A percentile compares a stretch with the other conserved stretches of the same genome.
Conservation (phyloP, 2,797 vertebrate genomes). For the Thripadectes ignobilis region DNA sequence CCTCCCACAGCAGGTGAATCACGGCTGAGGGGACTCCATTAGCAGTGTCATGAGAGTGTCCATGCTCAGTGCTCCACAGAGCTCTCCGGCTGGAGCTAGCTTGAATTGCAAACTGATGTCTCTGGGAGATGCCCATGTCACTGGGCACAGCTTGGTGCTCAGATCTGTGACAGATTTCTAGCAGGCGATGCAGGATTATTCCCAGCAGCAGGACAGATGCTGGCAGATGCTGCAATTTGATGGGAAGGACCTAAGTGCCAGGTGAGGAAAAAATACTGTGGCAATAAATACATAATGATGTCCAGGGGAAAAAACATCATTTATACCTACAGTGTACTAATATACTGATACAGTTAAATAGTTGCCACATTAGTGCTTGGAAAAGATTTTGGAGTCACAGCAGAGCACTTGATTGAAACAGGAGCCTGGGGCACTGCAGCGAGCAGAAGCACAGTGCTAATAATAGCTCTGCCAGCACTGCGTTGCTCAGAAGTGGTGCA, state of each 20-base stretch:
- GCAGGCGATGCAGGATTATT: not conserved
- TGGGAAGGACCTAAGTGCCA: not conserved
- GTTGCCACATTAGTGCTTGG: not conserved
- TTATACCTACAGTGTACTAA: not conserved
- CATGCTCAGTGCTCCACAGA: not conserved
- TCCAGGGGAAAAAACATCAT: not conserved
- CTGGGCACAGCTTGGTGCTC: not conserved
- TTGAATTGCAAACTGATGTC: not conserved
- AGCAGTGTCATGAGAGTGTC: not conserved
- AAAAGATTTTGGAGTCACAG: not conserved
- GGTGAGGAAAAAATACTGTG: not conserved
- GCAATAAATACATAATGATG: not conserved
- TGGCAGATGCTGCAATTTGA: not conserved
- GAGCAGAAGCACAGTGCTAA: not conserved
- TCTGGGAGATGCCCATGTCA: not conserved
- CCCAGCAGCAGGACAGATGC: not conserved
- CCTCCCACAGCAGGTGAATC: not conserved
- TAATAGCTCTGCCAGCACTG: not conserved
- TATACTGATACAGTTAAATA: not conserved
- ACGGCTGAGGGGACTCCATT: fast-evolving
- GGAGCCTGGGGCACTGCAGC: not conserved
- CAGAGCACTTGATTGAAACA: not conserved
- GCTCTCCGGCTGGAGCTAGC: not conserved
- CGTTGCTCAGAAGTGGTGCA: not conserved
- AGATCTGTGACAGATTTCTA: not conserved